phyloP scores from a whole-genome alignment of 2,797 vertebrate genomes.

The Apodemus agrarius region DNA sequence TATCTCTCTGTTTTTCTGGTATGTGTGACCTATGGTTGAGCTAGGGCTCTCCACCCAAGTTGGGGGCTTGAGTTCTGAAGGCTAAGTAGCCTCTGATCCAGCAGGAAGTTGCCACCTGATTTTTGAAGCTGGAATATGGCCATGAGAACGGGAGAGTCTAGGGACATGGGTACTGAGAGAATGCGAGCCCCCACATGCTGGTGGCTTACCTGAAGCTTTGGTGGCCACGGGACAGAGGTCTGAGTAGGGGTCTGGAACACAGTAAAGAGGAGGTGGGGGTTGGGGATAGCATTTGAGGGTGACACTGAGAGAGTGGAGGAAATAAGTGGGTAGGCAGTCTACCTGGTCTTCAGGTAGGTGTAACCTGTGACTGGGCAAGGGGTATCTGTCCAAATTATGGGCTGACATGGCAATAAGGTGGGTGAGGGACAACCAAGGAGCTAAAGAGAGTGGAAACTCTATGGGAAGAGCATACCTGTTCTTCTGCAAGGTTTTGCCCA shows the following conservation, averaged over 20 bases:
- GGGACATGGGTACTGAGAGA: not conserved
- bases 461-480: fast-evolving
- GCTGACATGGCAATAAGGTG: not conserved
- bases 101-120: not conserved
- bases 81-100: not conserved
- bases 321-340: not conserved
- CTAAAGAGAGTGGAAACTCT: not conserved
- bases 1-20: not conserved
- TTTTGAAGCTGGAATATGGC: not conserved
- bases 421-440: not conserved
- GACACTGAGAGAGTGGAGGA: not conserved
- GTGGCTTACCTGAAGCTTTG: not conserved
- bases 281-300: too few species aligned
- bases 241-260: not conserved
- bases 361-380: not conserved
- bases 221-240: not conserved
- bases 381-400: not conserved
- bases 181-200: too few species aligned
- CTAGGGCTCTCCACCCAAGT: not conserved
- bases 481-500: not conserved
- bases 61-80: not conserved
- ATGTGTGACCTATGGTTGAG: not conserved
- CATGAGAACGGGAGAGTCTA: not conserved
- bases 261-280: not conserved
- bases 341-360: not conserved